Base-by-base conservation (phyloP, 2,888 invertebrate species). In the Drosophila ustulata region DNA sequence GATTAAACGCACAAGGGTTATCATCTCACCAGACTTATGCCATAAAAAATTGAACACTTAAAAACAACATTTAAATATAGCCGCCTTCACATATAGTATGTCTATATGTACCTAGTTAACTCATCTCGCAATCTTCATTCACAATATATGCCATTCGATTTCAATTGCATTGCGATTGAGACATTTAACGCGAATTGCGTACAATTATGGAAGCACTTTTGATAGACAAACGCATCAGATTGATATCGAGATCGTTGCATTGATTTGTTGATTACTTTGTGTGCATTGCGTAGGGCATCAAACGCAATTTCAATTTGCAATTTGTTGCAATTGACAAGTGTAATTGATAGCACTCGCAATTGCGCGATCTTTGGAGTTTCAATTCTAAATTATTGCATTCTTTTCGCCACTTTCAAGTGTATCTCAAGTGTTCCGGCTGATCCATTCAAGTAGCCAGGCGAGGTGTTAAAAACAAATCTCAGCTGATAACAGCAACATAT, bases 101-200 rank as follows among this genome's bases (percentile, higher is more conserved):
- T 57, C 28, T 11, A 23, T 32, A 28, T 55, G 3, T 41, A 25
- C n/a, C n/a, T 23, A 41, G 25, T 47, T 13, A 47, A 55, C 55
- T 13, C 37, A 61, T 43, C 47, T 37, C 28, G 7, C 37, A 13
- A 9, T 18, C 30, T 74, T 56, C 67, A 75, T 80, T 74, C 56
- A 61, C 53, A 49, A 59, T 23, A 57, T 23, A 52, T 50, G 25
- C 26, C 41, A 30, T 53, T 47, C 47, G 30, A 77, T 74, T 65
- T 62, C 13, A 63, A 52, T 28, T 56, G 61, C 51, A 66, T 43
- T 63, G 28, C 62, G 65, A 77, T 78, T 82, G 85, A 82, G 78
- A 82, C 66, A 82, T 53, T 78, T 62, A 69, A 65, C 30, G 75
- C 46, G 51, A 70, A 82, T 80, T 83, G 82, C 86, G 77, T 83